These are phyloP conservation scores for Vulpes lagopus DNA, from an alignment of 2,113 vertebrate species.

Conservation along the genomic window DNA sequence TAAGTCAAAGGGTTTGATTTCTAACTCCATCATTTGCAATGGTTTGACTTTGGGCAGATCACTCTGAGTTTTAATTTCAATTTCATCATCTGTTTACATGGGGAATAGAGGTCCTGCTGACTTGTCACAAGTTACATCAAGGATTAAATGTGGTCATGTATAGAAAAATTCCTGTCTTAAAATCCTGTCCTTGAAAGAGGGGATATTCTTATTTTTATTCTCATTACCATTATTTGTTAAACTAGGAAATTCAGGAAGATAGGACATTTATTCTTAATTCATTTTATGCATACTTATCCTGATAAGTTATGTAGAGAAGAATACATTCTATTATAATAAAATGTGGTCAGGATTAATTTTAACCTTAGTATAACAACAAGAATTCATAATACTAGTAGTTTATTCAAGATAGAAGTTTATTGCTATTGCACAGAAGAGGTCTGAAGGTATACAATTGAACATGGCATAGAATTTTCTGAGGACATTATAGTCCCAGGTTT, in stretches of 20 bases:
- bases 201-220: conserved; percentile 21
- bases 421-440: background rate
- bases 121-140: conserved; percentile 63
- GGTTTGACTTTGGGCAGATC: conserved; percentile 44
- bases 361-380: background rate
- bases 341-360: conserved; percentile 18
- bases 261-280: conserved; percentile 29
- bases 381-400: background rate
- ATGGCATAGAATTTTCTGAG: background rate
- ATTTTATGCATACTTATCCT: conserved; percentile 14
- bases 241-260: conserved; percentile 37
- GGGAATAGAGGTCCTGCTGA: background rate
- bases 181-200: background rate
- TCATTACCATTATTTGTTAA: conserved; percentile 17
- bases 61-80: conserved; percentile 11
- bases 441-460: background rate
- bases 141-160: conserved; percentile 54
- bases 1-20: background rate
- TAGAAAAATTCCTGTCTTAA: conserved; percentile 56
- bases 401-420: background rate
- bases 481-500: background rate
- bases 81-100: conserved; percentile 6
- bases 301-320: background rate
- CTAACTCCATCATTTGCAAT: background rate
- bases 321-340: conserved; percentile 40